phyloP scores from a whole-genome alignment of 2,888 invertebrate genomes.

The Xanthia icteritia region DNA sequence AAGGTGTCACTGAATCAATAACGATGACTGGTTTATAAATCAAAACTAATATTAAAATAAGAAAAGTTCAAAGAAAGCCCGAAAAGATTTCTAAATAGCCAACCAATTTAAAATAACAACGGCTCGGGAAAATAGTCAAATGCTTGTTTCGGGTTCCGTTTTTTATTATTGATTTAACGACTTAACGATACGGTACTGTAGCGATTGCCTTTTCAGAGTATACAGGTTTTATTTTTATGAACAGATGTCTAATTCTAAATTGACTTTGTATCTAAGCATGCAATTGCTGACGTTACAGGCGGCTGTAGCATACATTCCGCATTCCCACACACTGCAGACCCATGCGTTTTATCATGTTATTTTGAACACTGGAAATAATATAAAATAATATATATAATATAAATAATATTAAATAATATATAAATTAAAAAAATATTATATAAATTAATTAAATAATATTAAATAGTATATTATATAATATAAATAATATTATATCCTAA shows the following conservation, averaged over 20 bases:
- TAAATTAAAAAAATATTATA: too few species aligned
- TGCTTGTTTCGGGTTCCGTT: background rate
- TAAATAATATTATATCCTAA: too few species aligned
- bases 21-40: background rate
- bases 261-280: background rate
- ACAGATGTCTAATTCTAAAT: background rate
- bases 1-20: background rate
- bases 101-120: slow-evolving; percentile 20
- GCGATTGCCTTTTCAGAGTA: background rate
- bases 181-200: background rate
- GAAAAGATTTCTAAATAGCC: background rate
- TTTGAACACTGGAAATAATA: too few species aligned
- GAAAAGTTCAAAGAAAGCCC: background rate
- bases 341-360: background rate
- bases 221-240: background rate
- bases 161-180: slow-evolving; percentile 6
- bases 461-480: too few species aligned
- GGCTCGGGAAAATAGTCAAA: slow-evolving; percentile 1
- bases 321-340: background rate
- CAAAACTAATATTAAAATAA: background rate
- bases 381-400: too few species aligned
- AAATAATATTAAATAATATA: too few species aligned
- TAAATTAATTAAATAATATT: too few species aligned
- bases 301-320: background rate
- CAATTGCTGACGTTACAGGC: background rate